Evolutionary conservation across 2,113 vertebrate species (phyloP).

Genomic region (Panthera uncia): DNA sequence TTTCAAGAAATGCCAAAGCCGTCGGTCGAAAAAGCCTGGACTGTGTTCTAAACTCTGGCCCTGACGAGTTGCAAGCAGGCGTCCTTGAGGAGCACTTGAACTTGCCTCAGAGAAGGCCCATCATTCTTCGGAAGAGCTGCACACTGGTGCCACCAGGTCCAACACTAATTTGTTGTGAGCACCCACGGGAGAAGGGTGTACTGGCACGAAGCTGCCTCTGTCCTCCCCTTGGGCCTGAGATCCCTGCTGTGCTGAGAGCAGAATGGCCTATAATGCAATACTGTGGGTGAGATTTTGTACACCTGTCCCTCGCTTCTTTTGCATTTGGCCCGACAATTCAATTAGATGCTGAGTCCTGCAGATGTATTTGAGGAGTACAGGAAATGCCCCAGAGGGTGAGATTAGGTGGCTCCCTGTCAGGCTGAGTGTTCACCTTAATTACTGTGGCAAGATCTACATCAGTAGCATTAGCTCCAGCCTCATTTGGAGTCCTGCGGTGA

Average conservation of each 20-base stretch:
- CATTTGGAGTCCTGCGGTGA: fast-evolving
- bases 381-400: neutral
- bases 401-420: neutral
- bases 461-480: fast-evolving
- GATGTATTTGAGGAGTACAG: neutral
- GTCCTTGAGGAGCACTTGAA: neutral
- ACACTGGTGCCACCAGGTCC: neutral
- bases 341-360: neutral
- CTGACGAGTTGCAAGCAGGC: no score
- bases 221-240: neutral
- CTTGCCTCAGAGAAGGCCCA: neutral
- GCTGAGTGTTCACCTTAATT: neutral
- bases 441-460: neutral
- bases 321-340: neutral
- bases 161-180: neutral
- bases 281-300: neutral
- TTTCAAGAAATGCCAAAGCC: neutral
- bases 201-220: neutral
- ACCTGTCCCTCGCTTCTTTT: neutral
- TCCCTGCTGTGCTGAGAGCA: neutral
- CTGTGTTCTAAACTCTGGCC: neutral
- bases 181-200: fast-evolving
- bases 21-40: neutral
- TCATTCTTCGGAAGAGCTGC: neutral
- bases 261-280: neutral